Evolutionary conservation across 2,888 invertebrate species (phyloP), one percentile per base, ranked within the genome.

Genomic region (Trilocha varians): DNA sequence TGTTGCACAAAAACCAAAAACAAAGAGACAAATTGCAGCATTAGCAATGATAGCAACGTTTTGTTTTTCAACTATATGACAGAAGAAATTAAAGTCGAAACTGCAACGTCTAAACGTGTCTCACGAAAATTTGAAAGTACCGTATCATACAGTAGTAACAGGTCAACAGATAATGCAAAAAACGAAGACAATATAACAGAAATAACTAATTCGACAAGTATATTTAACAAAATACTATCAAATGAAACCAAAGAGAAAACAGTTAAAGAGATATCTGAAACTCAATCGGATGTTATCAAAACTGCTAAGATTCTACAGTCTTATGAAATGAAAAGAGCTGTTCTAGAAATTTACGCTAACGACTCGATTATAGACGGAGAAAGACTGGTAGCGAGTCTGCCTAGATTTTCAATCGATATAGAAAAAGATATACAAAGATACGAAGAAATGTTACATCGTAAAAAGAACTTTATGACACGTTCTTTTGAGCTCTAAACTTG

Each of bases 261-360:
- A n/a, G n/a, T n/a, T n/a, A n/a, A n/a, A n/a, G n/a, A n/a, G n/a
- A n/a, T n/a, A n/a, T 25, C 5, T 3, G 4, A 25, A 9, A 11
- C 2, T 3, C 25, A 4, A 3, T 25, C 2, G 2, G 25, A 25
- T 25, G 25, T 4, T 9, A 25, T 25, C 11, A 11, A 5, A 25
- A 25, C 3, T 13, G 50, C 59, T 0, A 70, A 82, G 42, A 55
- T 80, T 14, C 52, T 83, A 38, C 82, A 84, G 43, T 68, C 70
- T 9, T 67, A 76, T 16, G 78, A 73, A 52, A 69, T 70, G 0
- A 84, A 84, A 36, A 82, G 70, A 44, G 83, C 82, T 0, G 83
- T 83, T 33, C 56, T 84, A 25, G 70, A 79, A 36, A 75, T 84
- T 36, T 83, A 80, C 39, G 65, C 78, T 0, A 69, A 78, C 40